Base-by-base conservation (phyloP, 2,797 vertebrate genomes). In the Diceros bicornis region DNA sequence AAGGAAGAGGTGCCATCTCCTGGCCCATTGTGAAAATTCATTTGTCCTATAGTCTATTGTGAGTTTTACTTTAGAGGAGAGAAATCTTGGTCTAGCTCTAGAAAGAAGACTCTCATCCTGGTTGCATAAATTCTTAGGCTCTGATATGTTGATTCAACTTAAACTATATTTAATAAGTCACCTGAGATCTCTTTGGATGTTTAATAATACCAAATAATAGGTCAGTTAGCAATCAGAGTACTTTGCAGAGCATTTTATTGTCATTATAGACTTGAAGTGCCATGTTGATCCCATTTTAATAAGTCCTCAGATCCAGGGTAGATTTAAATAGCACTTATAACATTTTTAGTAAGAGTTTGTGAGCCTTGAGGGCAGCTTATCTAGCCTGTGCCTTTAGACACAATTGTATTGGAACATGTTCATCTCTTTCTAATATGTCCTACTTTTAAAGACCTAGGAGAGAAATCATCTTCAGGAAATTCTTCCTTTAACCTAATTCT, bases 21-120 rank as follows among this genome's bases (percentile, higher is more conserved):
- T 84, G 55, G 91, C 88, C 94, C 89, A 0, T 69, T 72, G 32
- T 16, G 61, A 77, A 88, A 86, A 50, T 89, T 86, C 41, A 74
- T 68, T 74, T 41, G 12, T 23, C 62, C 47, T 86, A 0, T 23
- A 47, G 16, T 62, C 10, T 61, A 12, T 72, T 69, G 4, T 61
- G 57, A 79, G 21, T 32, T 79, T 91, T 93, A 44, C 4, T 37
- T 83, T 74, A 74, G 8, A 91, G 18, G 21, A 91, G n/a, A 79
- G 77, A 85, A 52, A 93, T 93, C 37, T 96, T 97, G 62, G 44
- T 62, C 66, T 84, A 61, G 27, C 89, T 92, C 68, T 94, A 23
- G 55, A 97, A 92, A 37, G 71, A 78, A 91, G 55, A 71, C 41
- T 85, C 89, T 89, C 17, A 78, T 92, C 66, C 74, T 87, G 27